A percentile compares a stretch with the other conserved stretches of the same genome.
Conservation (phyloP, 2,113 vertebrate genomes). For the Athene noctua region DNA sequence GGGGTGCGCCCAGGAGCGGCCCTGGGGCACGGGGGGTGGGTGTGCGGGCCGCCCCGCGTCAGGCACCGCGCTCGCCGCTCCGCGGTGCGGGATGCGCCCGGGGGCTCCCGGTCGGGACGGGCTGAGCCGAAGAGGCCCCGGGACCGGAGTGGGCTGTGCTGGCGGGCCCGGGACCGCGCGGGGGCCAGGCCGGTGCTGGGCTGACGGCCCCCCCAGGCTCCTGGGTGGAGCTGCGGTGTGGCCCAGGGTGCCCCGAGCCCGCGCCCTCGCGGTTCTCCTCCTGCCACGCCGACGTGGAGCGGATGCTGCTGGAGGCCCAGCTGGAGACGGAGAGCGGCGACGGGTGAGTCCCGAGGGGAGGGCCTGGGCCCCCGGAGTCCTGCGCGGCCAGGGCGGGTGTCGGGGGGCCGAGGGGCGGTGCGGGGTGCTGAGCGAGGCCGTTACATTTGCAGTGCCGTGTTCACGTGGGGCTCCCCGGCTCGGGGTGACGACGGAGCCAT, state of each 20-base stretch:
- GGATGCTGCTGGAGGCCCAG: conserved; percentile 58
- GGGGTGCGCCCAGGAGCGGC: fast-evolving
- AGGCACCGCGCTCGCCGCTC: fast-evolving
- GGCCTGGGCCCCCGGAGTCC: fast-evolving
- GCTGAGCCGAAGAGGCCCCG: neutral
- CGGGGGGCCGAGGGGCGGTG: fast-evolving
- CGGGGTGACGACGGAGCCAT: fast-evolving
- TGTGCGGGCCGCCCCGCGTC: fast-evolving
- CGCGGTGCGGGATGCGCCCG: fast-evolving
- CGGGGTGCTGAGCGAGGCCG: neutral
- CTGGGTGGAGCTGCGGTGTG: conserved; percentile 47
- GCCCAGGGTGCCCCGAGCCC: neutral
- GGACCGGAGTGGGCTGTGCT: neutral
- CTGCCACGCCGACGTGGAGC: conserved; percentile 19
- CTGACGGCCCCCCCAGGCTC: conserved; percentile 33
- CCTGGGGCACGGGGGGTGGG: neutral
- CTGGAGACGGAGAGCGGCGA: neutral
- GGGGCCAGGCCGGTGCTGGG: neutral
- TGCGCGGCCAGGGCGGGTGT: fast-evolving
- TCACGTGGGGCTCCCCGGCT: neutral
- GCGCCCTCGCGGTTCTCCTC: neutral
- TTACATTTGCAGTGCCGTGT: neutral
- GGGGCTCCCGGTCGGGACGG: fast-evolving
- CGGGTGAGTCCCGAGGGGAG: neutral
- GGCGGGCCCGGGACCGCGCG: fast-evolving